Evolutionary conservation across 2,797 vertebrate genomes (phyloP), one percentile per base, ranked within the genome.

Genomic region (Sebastes flavidus): DNA sequence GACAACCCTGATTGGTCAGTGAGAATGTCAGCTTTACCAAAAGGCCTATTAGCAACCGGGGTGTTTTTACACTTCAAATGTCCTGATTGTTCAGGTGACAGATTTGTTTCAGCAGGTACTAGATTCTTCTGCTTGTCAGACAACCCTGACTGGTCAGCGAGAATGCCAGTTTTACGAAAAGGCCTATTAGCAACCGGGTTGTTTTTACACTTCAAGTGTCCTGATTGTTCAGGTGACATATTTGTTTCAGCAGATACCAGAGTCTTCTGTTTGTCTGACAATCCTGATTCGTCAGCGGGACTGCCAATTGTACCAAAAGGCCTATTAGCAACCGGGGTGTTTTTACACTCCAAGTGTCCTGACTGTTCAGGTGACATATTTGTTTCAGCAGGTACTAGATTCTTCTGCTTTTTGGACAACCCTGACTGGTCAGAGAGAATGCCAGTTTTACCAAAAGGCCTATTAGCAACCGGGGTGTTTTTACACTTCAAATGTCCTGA

Each of bases 401-500:
- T 75, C 32, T 75, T 88, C 56, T 73, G 66, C 24, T 81, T 78
- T 18, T 86, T 87, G n/a, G 25, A 54, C 27, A 78, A 54, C 7
- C 34, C 61, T 34, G 81, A 42, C 59, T 71, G 87, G 25, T 92
- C 88, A 67, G 2, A 24, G 5, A 65, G 14, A 73, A 22, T 46
- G 25, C 34, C 25, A 70, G 4, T 71, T 52, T 36, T 25, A 82
- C 75, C 58, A 65, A 59, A 59, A 68, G 71, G 18, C 12, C 30
- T 81, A 30, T 27, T 84, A 22, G 72, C 65, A 76, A 54, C 52
- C 1, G 13, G 13, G 11, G 32, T 76, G 36, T 68, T 84, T 86
- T 90, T 91, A 82, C 80, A 80, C 32, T 86, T 91, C 36, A 88
- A 59, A 34, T 82, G 24, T 77, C 42, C 87, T 10, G 82, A 72